Evolutionary conservation across 2,797 vertebrate genomes (phyloP).

Genomic region (Monodelphis domestica): DNA sequence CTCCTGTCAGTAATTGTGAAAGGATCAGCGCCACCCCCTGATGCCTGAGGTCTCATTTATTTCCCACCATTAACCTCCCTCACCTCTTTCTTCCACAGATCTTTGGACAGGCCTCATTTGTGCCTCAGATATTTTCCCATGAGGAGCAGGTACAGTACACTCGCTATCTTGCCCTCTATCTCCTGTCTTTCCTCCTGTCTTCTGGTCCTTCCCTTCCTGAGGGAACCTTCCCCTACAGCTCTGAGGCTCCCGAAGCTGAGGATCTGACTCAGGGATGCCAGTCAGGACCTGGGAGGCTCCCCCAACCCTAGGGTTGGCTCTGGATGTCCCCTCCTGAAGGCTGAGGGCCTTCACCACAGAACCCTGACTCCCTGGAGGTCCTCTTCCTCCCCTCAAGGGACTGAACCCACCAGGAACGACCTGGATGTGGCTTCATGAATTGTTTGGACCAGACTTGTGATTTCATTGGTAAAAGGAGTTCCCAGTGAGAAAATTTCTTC

Average conservation of each 20-base stretch:
- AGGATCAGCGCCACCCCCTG: neutral
- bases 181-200: neutral
- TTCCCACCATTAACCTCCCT: constrained; percentile 80
- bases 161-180: constrained; percentile 73
- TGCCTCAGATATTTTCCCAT: constrained; percentile 88
- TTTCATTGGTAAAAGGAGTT: neutral
- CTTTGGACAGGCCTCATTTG: constrained; percentile 88
- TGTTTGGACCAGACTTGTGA: neutral
- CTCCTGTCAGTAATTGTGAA: neutral
- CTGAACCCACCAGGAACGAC: neutral
- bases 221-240: neutral
- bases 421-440: neutral
- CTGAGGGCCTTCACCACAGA: neutral
- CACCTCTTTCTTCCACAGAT: constrained; percentile 88
- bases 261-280: neutral
- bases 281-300: neutral
- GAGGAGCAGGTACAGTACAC: constrained; percentile 87
- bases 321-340: neutral
- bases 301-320: neutral
- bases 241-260: neutral
- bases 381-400: neutral
- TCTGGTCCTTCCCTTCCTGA: neutral
- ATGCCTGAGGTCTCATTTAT: neutral
- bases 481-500: neutral
- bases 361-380: neutral